Evolutionary conservation across 2,888 invertebrate genomes (phyloP).

Genomic region (Noctua pronuba): DNA sequence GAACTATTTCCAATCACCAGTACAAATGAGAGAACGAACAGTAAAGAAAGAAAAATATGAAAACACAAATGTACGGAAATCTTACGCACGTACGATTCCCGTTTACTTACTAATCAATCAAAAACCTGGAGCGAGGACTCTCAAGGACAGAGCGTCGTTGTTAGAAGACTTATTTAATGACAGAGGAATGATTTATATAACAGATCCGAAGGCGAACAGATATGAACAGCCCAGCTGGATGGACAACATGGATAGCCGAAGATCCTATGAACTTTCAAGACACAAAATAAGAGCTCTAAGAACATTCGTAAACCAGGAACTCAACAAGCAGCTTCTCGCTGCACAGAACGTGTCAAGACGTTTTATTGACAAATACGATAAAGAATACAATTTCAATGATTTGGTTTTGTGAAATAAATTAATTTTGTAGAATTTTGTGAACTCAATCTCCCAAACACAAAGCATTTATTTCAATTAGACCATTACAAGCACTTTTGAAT

Average conservation of each 20-base stretch:
- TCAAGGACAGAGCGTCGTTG: accelerated
- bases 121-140: background rate
- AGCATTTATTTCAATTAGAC: no score
- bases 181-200: conserved; percentile 19
- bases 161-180: conserved; percentile 17
- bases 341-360: background rate
- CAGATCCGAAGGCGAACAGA: background rate
- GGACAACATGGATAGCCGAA: background rate
- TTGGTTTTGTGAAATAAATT: conserved; percentile 32
- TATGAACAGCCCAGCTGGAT: background rate
- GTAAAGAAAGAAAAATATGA: background rate
- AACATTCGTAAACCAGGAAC: background rate
- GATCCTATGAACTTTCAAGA: accelerated
- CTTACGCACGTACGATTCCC: background rate
- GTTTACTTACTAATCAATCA: conserved; percentile 7
- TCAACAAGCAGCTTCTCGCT: conserved; percentile 1
- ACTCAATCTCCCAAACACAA: no score
- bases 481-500: no score
- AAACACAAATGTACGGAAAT: conserved; percentile 7
- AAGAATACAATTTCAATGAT: conserved; percentile 36
- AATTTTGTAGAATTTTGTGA: no score
- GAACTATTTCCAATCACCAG: background rate
- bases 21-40: background rate
- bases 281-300: background rate
- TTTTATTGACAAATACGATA: background rate